Base-by-base conservation (phyloP, 2,113 vertebrate species). In the Psilopsiagon aurifrons region DNA sequence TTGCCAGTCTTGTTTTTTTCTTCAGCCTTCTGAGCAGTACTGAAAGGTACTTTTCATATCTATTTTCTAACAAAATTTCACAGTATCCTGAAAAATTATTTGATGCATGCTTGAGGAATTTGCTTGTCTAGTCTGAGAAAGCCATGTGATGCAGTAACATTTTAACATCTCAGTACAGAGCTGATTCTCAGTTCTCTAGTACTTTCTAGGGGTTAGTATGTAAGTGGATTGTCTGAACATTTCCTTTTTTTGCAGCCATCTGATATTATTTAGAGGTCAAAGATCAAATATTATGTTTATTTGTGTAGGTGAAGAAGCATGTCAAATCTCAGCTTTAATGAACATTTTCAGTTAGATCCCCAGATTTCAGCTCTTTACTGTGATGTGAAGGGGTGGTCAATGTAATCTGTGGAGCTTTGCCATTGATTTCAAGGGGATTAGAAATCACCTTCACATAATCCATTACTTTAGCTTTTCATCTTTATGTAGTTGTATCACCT, bases 81-180 rank as follows among this genome's bases (percentile, higher is more conserved):
- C 94, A 54, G 90, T 67, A 43, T 41, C 83, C 62, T 91, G 90
- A 91, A 92, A 94, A 82, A 46, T 41, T 5, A 39, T 90, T 68
- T 94, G 47, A 51, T 68, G 33, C 27, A 7, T 62, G 49, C 76
- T 88, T 92, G 94, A 97, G 97, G 97, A 98, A 98, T 98, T 97
- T 96, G 62, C 57, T 79, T 78, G 86, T 76, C 76, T 87, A 78
- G 78, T 91, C 89, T 90, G 46, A 69, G 44, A 90, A 39, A 9
- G 7, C 47, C 64, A 54, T 49, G 88, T 86, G 82, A 87, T 41
- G 7, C 6, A 28, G 27, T 35, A 73, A 66, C 69, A 55, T 69
- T 90, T 63, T 76, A 60, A 78, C 91, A 52, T 71, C 78, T 86
- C 46, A 25, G 52, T 57, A 62, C 11, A 55, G 59, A 88, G 15